Evolutionary conservation across 2,888 invertebrate species (phyloP).

Genomic region (Andrena minutula): DNA sequence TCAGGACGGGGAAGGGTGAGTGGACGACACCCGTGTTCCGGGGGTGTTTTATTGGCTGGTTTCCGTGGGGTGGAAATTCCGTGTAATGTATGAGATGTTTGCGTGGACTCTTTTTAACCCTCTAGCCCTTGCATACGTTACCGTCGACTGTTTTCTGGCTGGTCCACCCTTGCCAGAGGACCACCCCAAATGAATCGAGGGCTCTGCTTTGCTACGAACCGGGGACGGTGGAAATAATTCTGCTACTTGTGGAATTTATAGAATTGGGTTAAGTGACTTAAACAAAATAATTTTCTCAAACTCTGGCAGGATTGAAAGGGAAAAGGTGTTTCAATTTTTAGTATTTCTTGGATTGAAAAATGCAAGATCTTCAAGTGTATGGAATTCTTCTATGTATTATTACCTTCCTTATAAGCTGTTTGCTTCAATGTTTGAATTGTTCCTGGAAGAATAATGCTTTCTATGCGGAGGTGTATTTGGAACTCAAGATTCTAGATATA

Average conservation of each 20-base stretch:
- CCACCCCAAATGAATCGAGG: conserved; percentile 4
- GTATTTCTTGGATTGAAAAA: too few relatives aligned
- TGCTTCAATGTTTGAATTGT: too few relatives aligned
- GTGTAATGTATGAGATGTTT: conserved; percentile 75
- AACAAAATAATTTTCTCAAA: neutral
- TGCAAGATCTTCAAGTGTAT: too few relatives aligned
- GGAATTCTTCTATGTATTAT: too few relatives aligned
- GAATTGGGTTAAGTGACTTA: neutral
- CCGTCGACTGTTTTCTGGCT: conserved; percentile 39
- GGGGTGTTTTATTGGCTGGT: conserved; percentile 84
- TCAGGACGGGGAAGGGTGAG: conserved; percentile 71
- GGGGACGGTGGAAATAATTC: too few relatives aligned
- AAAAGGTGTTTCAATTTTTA: too few relatives aligned
- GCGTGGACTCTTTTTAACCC: conserved; percentile 71
- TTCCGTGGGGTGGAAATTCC: conserved; percentile 83
- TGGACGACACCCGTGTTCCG: conserved; percentile 74
- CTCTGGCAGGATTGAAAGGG: too few relatives aligned
- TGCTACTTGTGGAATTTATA: too few relatives aligned
- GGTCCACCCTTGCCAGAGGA: conserved; percentile 4
- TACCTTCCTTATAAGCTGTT: too few relatives aligned
- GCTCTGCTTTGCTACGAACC: neutral
- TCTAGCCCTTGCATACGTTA: conserved; percentile 54
- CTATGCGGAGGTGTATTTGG: too few relatives aligned
- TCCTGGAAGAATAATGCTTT: too few relatives aligned
- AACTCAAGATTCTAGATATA: too few relatives aligned